Evolutionary conservation across 2,113 vertebrate genomes (phyloP), one percentile per base, ranked within the genome.

Genomic region (Morone chrysops): DNA sequence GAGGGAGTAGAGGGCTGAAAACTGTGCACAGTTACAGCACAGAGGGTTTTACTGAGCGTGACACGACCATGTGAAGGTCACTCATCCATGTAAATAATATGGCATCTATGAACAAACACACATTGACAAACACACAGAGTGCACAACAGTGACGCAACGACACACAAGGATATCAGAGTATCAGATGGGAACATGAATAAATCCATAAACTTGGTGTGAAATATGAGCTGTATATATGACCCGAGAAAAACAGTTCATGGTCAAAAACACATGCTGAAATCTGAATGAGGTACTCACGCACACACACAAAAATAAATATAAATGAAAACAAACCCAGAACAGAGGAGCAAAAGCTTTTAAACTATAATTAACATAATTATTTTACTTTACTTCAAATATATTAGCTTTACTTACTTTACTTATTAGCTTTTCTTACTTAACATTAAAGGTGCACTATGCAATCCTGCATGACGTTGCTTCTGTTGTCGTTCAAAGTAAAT

Each of bases 1-100:
- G 45, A 69, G 63, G 22, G 41, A 65, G 56, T 2, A 5, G 31
- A 60, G 53, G 80, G 54, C 51, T 72, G 80, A 78, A 59, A 72
- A 83, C 51, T 78, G 79, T 62, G 66, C 54, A 18, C 56, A 62
- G 80, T 60, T 66, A 47, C 75, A 70, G 79, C 74, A 40, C 75
- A 25, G 70, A 83, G 62, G 85, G 76, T 56, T 76, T 76, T 85
- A 87, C 85, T 56, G 84, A 87, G 84, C 73, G 74, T 90, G 87
- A 90, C 83, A 85, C 47, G 83, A 76, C 84, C 70, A 68, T 43
- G 78, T 82, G 90, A 93, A 93, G 93, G 91, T 93, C 86, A 85
- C 75, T 83, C 88, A 85, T 78, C 84, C 82, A 68, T 86, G 80
- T 76, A 84, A 88, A 84, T 82, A 83, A 84, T 87, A 80, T 71